Percentiles rank a stretch among this genome's conserved stretches.
These are phyloP conservation scores for Centruroides vittatus DNA, from an alignment of 1,140 invertebrate species.

Conservation along the genomic window DNA sequence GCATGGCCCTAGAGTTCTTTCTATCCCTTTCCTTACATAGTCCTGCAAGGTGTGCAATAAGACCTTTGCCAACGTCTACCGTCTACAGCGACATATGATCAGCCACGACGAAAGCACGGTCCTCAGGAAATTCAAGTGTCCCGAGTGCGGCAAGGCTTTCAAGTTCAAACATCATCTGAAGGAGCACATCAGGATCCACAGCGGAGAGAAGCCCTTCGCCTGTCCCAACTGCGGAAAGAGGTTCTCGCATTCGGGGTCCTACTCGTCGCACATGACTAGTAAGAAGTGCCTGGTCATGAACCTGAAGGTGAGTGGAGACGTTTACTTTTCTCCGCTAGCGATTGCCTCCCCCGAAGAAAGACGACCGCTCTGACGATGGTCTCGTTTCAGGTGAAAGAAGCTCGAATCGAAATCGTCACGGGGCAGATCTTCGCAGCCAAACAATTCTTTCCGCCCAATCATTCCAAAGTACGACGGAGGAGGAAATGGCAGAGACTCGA, in stretches of 20 bases:
- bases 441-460: slow-evolving; percentile 17
- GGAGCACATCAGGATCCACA: slow-evolving; percentile 95
- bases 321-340: slow-evolving; percentile 47
- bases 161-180: slow-evolving; percentile 99
- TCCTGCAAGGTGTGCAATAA: slow-evolving; percentile 92
- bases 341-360: slow-evolving; percentile 36
- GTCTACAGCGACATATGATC: slow-evolving; percentile 93
- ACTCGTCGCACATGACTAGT: slow-evolving; percentile 97
- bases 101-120: slow-evolving; percentile 75
- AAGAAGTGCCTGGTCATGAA: slow-evolving; percentile 99
- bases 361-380: not conserved
- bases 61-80: slow-evolving; percentile 91
- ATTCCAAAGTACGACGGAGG: slow-evolving; percentile 15
- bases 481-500: not conserved
- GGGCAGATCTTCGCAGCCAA: slow-evolving; percentile 3
- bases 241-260: slow-evolving; percentile 98
- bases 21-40: slow-evolving; percentile 36
- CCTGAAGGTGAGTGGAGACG: slow-evolving; percentile 94
- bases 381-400: not conserved
- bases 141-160: slow-evolving; percentile 96
- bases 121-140: slow-evolving; percentile 97
- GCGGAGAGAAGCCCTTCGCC: slow-evolving; percentile 93
- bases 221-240: slow-evolving; percentile 95
- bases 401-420: too few relatives aligned
- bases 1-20: not conserved